Percentiles rank a stretch among this genome's conserved stretches.
phyloP scores from a whole-genome alignment of 2,888 invertebrate genomes.

The Yponomeuta malinellus region DNA sequence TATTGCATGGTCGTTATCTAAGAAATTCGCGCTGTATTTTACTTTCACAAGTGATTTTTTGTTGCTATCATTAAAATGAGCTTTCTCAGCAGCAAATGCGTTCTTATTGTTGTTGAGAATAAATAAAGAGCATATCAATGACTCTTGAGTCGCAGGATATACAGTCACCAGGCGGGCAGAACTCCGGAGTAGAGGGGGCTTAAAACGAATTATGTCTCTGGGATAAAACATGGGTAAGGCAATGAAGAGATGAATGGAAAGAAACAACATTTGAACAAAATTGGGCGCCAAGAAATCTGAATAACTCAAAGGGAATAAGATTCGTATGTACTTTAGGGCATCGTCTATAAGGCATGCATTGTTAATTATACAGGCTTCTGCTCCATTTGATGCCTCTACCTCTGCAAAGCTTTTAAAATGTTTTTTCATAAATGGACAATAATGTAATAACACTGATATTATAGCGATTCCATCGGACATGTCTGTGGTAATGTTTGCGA shows the following conservation, averaged over 20 bases:
- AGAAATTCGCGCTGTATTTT: slow-evolving; percentile 58
- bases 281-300: slow-evolving; percentile 71
- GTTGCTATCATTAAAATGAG: slow-evolving; percentile 42
- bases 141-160: slow-evolving; percentile 55
- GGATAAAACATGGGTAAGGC: slow-evolving; percentile 70
- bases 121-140: slow-evolving; percentile 45
- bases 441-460: slow-evolving; percentile 68
- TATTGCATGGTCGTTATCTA: slow-evolving; percentile 43
- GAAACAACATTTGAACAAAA: slow-evolving; percentile 75
- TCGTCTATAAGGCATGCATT: slow-evolving; percentile 75
- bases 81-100: slow-evolving; percentile 56
- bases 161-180: slow-evolving; percentile 54
- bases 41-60: slow-evolving; percentile 54
- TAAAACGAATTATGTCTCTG: slow-evolving; percentile 56
- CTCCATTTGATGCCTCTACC: slow-evolving; percentile 40
- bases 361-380: slow-evolving; percentile 61
- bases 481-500: slow-evolving; percentile 67
- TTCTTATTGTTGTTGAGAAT: slow-evolving; percentile 50
- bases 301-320: slow-evolving; percentile 73
- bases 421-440: slow-evolving; percentile 74
- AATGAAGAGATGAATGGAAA: slow-evolving; percentile 73
- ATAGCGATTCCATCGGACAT: slow-evolving; percentile 74
- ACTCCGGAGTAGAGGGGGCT: slow-evolving; percentile 60
- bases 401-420: slow-evolving; percentile 55
- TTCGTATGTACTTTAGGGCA: slow-evolving; percentile 69